These are phyloP conservation scores for Brachionus rotundiformis DNA, from an alignment of 1,140 invertebrate genomes.

Conservation along the genomic window DNA sequence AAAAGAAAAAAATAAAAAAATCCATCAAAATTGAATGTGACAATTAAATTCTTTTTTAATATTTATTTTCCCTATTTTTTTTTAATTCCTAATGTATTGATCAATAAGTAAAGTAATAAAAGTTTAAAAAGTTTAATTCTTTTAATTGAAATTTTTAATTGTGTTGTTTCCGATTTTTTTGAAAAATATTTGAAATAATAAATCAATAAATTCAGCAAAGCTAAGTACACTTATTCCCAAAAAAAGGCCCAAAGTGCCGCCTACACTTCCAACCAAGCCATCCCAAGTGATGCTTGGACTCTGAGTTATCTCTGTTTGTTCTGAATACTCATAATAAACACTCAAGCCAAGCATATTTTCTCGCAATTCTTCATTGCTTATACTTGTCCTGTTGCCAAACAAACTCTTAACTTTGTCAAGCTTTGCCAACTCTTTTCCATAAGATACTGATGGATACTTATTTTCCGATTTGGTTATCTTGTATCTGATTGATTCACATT, in stretches of 20 bases:
- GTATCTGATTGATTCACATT: conserved; percentile 6
- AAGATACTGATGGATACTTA: not conserved
- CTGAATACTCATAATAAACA: conserved; percentile 17
- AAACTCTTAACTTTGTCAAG: not conserved
- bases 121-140: too few relatives aligned
- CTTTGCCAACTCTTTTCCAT: not conserved
- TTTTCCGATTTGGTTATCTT: not conserved
- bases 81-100: too few relatives aligned
- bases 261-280: not conserved
- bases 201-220: conserved; percentile 38
- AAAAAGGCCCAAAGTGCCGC: conserved; percentile 41
- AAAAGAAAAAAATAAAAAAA: conserved; percentile 10
- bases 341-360: not conserved
- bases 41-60: not conserved
- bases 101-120: too few relatives aligned
- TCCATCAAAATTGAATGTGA: conserved; percentile 30
- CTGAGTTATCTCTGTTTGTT: conserved; percentile 34
- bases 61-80: not conserved
- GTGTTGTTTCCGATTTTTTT: not conserved
- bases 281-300: not conserved
- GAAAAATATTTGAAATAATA: conserved; percentile 24
- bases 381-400: not conserved
- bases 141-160: too few relatives aligned
- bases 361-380: not conserved
- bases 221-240: conserved; percentile 31